Evolutionary conservation across 2,888 invertebrate genomes (phyloP).

Genomic region (Falcaria lacertinaria): DNA sequence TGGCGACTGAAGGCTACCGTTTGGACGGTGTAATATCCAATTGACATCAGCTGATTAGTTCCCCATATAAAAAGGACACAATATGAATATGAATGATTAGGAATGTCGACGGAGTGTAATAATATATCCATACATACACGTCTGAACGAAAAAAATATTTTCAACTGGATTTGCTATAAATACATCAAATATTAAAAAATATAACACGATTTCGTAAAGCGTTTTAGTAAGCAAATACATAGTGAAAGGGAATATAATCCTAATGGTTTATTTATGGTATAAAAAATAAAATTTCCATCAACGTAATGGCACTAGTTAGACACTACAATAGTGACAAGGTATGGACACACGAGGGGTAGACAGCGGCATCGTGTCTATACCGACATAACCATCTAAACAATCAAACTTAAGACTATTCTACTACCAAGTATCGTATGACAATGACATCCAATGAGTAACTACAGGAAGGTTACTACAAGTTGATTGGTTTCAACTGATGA

Average conservation of each 20-base stretch:
- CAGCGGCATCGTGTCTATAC: constrained; percentile 8
- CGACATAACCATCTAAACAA: background rate
- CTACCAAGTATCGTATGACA: no score
- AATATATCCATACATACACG: background rate
- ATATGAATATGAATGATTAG: background rate
- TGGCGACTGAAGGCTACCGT: no score
- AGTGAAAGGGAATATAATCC: constrained; percentile 27
- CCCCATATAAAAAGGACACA: no score
- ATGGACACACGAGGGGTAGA: background rate
- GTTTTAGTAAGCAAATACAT: constrained; percentile 6
- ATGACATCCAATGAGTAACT: no score
- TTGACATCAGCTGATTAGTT: no score
- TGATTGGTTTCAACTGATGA: no score
- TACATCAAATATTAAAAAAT: no score
- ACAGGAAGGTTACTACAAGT: no score
- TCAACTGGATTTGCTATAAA: no score
- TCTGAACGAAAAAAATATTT: no score
- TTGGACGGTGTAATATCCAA: no score
- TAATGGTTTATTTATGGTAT: constrained; percentile 30
- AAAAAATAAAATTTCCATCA: constrained; percentile 45
- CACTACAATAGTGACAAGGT: background rate
- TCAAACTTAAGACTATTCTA: no score
- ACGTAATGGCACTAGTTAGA: constrained; percentile 37
- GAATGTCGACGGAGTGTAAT: background rate
- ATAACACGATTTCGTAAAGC: background rate